phyloP scores from a whole-genome alignment of 2,797 vertebrate species.

The Vespertilio murinus region DNA sequence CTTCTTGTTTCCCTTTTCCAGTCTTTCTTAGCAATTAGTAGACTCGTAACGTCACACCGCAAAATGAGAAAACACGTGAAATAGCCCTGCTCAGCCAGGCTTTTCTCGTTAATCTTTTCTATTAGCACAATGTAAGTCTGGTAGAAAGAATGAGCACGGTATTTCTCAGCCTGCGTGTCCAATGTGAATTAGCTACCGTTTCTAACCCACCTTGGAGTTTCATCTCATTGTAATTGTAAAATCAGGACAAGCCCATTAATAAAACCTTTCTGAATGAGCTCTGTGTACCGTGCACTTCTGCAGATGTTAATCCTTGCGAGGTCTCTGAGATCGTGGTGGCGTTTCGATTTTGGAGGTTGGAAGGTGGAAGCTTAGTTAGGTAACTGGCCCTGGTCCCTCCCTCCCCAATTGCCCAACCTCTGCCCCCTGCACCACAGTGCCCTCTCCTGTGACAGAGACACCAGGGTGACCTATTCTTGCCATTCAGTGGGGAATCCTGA shows the following conservation, averaged over 20 bases:
- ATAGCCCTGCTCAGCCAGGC: background rate
- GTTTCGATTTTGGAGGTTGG: background rate
- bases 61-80: slow-evolving; percentile 10
- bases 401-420: background rate
- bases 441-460: background rate
- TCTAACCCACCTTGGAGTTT: background rate
- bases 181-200: rapidly evolving
- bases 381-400: background rate
- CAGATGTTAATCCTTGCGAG: rapidly evolving
- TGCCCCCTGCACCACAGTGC: background rate
- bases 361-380: background rate
- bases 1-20: slow-evolving; percentile 61
- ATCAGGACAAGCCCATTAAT: background rate
- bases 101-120: slow-evolving; percentile 31
- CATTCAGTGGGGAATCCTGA: background rate
- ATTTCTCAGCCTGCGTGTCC: rapidly evolving
- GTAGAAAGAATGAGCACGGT: background rate
- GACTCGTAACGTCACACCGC: background rate
- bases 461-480: background rate
- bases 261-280: background rate
- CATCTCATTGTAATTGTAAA: background rate
- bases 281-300: rapidly evolving
- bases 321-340: background rate
- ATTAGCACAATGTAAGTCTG: background rate
- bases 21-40: slow-evolving; percentile 44